phyloP scores from a whole-genome alignment of 2,888 invertebrate species.

The Anarsia innoxiella region DNA sequence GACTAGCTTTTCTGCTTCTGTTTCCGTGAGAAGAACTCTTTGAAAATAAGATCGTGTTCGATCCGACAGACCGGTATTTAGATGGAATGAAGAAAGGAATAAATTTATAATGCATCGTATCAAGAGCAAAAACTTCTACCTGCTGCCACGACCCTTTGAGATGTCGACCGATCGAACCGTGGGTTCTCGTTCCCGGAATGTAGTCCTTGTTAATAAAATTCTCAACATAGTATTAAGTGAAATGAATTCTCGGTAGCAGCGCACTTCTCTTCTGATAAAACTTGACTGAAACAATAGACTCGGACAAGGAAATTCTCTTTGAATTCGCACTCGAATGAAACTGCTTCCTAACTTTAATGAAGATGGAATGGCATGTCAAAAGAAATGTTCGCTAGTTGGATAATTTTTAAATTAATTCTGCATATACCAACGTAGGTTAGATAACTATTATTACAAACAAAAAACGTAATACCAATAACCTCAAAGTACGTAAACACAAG shows the following conservation, averaged over 20 bases:
- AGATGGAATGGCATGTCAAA: no score
- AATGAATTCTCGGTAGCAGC: conserved; percentile 30
- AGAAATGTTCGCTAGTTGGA: no score
- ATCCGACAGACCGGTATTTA: conserved; percentile 33
- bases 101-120: conserved; percentile 39
- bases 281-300: conserved; percentile 9
- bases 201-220: conserved; percentile 32
- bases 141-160: conserved; percentile 34
- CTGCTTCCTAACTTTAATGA: no score
- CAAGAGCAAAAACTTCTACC: conserved; percentile 46
- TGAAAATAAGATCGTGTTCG: conserved; percentile 29
- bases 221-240: conserved; percentile 25
- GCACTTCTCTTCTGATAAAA: conserved; percentile 15
- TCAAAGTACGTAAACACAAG: conserved; percentile 51
- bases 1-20: conserved; percentile 39
- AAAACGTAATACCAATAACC: conserved; percentile 35
- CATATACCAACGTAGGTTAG: background rate
- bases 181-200: conserved; percentile 41
- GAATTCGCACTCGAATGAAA: no score
- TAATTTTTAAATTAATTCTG: background rate
- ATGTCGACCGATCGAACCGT: conserved; percentile 31
- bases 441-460: conserved; percentile 23
- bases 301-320: conserved; percentile 6
- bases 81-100: conserved; percentile 36
- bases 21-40: conserved; percentile 43